Evolutionary conservation across 1,140 invertebrate genomes (phyloP).

Genomic region (Psix sp.): DNA sequence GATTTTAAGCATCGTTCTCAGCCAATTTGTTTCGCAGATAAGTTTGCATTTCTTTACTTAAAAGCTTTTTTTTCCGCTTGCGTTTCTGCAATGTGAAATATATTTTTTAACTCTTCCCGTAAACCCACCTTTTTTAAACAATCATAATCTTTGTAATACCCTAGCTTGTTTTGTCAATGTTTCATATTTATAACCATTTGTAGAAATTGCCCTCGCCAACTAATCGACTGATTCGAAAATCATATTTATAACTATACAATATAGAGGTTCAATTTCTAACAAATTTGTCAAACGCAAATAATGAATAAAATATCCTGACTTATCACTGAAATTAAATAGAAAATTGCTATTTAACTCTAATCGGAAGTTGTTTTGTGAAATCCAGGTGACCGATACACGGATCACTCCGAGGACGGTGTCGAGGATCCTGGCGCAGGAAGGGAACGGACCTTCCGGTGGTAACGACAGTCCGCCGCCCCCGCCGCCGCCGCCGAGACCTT

Average conservation of each 20-base stretch:
- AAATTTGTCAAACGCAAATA: slow-evolving; percentile 3
- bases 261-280: neutral
- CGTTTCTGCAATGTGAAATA: too few species aligned
- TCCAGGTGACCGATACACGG: slow-evolving; percentile 90
- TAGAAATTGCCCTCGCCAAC: too few species aligned
- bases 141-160: too few species aligned
- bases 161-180: too few species aligned
- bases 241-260: too few species aligned
- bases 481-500: slow-evolving; percentile 82
- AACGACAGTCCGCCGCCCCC: slow-evolving; percentile 79
- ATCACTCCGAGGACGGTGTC: slow-evolving; percentile 94
- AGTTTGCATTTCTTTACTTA: slow-evolving; percentile 35
- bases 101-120: too few species aligned
- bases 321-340: neutral
- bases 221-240: too few species aligned
- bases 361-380: neutral
- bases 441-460: slow-evolving; percentile 80
- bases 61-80: slow-evolving; percentile 17
- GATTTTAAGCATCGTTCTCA: slow-evolving; percentile 50
- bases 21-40: slow-evolving; percentile 46
- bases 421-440: slow-evolving; percentile 88
- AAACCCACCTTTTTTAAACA: too few species aligned
- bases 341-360: neutral
- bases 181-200: too few species aligned
- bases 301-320: slow-evolving; percentile 48